Conservation (phyloP, 30 jellyfish, hydroid and myxozoan genomes). For the Aurelia sp. region DNA sequence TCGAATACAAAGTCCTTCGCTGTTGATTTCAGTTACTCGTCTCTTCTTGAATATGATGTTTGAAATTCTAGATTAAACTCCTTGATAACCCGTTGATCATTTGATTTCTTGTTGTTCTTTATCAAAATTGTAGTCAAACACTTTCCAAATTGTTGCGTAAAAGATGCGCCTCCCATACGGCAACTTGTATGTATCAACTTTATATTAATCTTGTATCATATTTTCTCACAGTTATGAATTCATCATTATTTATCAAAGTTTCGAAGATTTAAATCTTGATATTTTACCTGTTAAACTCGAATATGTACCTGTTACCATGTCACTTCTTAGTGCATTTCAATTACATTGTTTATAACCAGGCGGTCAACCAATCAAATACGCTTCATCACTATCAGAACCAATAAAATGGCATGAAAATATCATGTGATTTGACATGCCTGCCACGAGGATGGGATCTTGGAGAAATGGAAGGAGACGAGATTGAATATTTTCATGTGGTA, state of each 20-base stretch:
- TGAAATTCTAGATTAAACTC: too few relatives aligned
- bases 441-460: too few relatives aligned
- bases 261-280: not conserved
- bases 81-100: too few relatives aligned
- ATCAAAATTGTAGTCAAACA: too few relatives aligned
- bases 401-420: not conserved
- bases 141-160: not conserved
- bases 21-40: too few relatives aligned
- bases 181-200: not conserved
- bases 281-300: conserved; percentile 10
- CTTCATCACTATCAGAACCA: not conserved
- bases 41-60: too few relatives aligned
- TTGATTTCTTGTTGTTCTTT: too few relatives aligned
- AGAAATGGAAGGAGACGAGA: too few relatives aligned
- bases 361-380: conserved; percentile 10
- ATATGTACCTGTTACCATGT: conserved; percentile 16
- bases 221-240: not conserved
- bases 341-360: conserved; percentile 13
- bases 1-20: too few relatives aligned
- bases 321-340: conserved; percentile 28
- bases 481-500: too few relatives aligned
- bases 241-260: not conserved
- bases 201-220: too few relatives aligned
- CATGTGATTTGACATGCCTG: not conserved
- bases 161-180: too few relatives aligned